phyloP scores from a whole-genome alignment of 2,113 vertebrate genomes.

The Alligator mississippiensis region DNA sequence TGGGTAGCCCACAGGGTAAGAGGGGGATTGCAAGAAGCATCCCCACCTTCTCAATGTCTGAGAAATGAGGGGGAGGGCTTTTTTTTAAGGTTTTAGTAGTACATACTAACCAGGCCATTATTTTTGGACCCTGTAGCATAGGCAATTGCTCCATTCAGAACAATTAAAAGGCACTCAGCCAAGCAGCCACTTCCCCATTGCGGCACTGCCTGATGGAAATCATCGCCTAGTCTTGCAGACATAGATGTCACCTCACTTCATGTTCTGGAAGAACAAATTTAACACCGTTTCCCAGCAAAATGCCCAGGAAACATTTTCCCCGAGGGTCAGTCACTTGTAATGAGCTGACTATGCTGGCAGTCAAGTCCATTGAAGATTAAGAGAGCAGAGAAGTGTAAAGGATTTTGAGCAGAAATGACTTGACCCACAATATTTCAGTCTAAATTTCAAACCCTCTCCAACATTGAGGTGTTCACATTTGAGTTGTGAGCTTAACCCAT shows the following conservation, averaged over 20 bases:
- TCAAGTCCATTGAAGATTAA: not conserved
- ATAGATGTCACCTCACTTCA: conserved; percentile 4
- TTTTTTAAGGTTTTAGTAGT: not conserved
- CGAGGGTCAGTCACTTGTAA: not conserved
- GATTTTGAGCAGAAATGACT: not conserved
- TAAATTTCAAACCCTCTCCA: not conserved
- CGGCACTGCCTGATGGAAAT: conserved; percentile 23
- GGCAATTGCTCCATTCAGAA: not conserved
- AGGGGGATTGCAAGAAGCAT: not conserved
- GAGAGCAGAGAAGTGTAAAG: conserved; percentile 16
- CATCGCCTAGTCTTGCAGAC: not conserved
- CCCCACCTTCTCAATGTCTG: not conserved
- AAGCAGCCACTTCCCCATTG: conserved; percentile 12
- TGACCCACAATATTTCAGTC: not conserved
- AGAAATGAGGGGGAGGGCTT: not conserved
- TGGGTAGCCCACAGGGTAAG: not conserved
- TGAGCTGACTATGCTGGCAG: not conserved
- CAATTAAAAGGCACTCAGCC: conserved; percentile 37
- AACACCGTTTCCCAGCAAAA: conserved; percentile 15
- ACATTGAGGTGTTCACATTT: not conserved
- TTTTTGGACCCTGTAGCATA: not conserved
- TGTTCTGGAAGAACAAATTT: conserved; percentile 18
- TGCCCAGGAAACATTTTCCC: not conserved
- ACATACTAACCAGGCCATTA: not conserved
- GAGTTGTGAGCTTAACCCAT: not conserved